Evolutionary conservation across 2,797 vertebrate species (phyloP), one percentile per base, ranked within the genome.

Genomic region (Sebastes vulpes): DNA sequence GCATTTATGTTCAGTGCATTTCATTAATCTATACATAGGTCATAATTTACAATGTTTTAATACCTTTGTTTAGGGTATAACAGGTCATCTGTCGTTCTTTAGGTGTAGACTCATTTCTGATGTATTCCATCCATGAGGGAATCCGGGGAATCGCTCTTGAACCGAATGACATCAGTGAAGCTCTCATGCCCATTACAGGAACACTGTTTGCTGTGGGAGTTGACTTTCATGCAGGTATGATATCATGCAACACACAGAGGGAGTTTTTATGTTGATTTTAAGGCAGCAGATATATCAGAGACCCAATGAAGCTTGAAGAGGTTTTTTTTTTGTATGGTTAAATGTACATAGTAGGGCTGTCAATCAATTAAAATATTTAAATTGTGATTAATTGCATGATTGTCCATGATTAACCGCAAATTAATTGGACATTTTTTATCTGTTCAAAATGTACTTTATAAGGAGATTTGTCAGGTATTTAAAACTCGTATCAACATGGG

Each of bases 101-200:
- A 99, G 99, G 99, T 76, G 96, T 99, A 73, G 98, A 98, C 81
- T 98, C 98, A 9, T 99, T 99, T 91, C 95, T 99, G 61, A 98
- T 99, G 97, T 99, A 99, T 83, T 99, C 98, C 54, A 96, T 99
- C 85, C 97, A 99, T 53, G 98, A 99, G 95, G 99, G 98, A 78
- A 97, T 99, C 86, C 95, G 98, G 46, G 99, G 99, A 75, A 97
- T 99, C 63, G 95, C 97, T 83, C 95, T 99, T 18, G 98, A 99
- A 77, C 98, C 98, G 63, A 97, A 91, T 79, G 99, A 99, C 91
- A 98, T 97, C 95, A 97, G 91, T 31, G 99, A 99, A 86, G 97
- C 98, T 23, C 95, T 99, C 88, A 99, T 99, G 98, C 98, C 98
- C 9, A 95, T 99, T 89, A 98, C 98, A 32, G 98, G 98, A 77